Evolutionary conservation across 2,888 invertebrate genomes (phyloP), one percentile per base, ranked within the genome.

Genomic region (Keiferia lycopersicella): DNA sequence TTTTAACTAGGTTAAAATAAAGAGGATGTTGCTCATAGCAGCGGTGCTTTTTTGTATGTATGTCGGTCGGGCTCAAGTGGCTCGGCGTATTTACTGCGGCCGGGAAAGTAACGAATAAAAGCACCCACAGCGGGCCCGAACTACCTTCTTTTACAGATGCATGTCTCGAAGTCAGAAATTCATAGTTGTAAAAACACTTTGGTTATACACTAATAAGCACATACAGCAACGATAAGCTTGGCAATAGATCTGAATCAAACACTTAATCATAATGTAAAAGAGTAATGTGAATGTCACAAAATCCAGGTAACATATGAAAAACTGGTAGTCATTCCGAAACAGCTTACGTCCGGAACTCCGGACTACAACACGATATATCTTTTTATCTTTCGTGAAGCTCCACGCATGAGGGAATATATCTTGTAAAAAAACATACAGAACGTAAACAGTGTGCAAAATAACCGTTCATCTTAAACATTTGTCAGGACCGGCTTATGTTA

Each of bases 391-490:
- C 76, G 74, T 72, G 74, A 77, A 78, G 74, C 77, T 73, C 73
- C 72, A 73, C 77, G 73, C 73, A 76, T 70, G 72, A 72, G 69
- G 72, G 69, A 75, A 78, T 75, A 81, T 84, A 1, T 79, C 81
- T 80, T 75, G 74, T 68, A 74, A 78, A 81, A 82, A 87, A 82
- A 80, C 71, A 82, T 69, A 74, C 74, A 80, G 71, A 84, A 82
- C 80, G 85, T 83, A 85, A 86, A 87, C 85, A 85, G 80, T 81
- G 83, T 79, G 84, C 82, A 85, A 86, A 87, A 89, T 87, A 89
- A 88, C 88, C 86, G 87, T 90, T 88, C 87, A 88, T 89, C 88
- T 88, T 84, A 83, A 82, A 81, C 88, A 91, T 91, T 90, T 91
- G 91, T 91, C 91, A 90, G 80, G 82, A 78, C 84, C 77, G 86